Evolutionary conservation across 2,888 invertebrate species (phyloP).

Genomic region (Gastracanthus pulcherrimus): DNA sequence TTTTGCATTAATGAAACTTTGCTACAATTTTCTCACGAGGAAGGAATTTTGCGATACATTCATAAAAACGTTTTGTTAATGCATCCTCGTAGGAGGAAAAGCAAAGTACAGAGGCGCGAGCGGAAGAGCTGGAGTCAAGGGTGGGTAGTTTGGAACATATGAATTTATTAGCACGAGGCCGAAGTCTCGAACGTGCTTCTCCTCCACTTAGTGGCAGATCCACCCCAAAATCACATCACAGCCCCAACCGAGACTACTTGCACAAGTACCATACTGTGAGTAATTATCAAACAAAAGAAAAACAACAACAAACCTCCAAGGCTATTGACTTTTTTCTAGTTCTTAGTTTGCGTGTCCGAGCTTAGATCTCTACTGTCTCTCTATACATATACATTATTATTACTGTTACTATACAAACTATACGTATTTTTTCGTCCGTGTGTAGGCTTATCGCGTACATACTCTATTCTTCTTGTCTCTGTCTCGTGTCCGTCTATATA

Average conservation of each 20-base stretch:
- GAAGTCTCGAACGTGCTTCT: conserved; percentile 84
- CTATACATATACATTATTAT: conserved; percentile 18
- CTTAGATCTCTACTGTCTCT: conserved; percentile 41
- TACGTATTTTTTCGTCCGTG: conserved; percentile 32
- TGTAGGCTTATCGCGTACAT: conserved; percentile 46
- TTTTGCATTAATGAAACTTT: not conserved
- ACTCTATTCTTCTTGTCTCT: conserved; percentile 46
- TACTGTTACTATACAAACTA: conserved; percentile 21
- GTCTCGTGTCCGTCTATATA: conserved; percentile 45
- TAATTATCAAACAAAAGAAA: conserved; percentile 62
- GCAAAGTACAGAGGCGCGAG: conserved; percentile 96
- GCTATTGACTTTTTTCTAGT: conserved; percentile 21
- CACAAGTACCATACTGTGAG: conserved; percentile 98
- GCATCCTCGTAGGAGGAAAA: conserved; percentile 89
- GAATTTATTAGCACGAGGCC: conserved; percentile 88
- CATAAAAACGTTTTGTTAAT: conserved; percentile 55
- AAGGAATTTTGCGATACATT: conserved; percentile 24
- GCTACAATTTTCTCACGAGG: not conserved
- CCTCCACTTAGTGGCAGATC: conserved; percentile 94
- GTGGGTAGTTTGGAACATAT: conserved; percentile 97
- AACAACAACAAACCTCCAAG: conserved; percentile 36
- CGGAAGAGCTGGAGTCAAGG: conserved; percentile 97
- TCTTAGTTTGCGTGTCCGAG: conserved; percentile 42
- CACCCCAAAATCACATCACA: conserved; percentile 88
- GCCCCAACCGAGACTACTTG: conserved; percentile 89